A percentile compares a stretch with the other conserved stretches of the same genome.
These are phyloP conservation scores for Drosophila kepulauana DNA, from an alignment of 1,140 invertebrate genomes.

Conservation along the genomic window DNA sequence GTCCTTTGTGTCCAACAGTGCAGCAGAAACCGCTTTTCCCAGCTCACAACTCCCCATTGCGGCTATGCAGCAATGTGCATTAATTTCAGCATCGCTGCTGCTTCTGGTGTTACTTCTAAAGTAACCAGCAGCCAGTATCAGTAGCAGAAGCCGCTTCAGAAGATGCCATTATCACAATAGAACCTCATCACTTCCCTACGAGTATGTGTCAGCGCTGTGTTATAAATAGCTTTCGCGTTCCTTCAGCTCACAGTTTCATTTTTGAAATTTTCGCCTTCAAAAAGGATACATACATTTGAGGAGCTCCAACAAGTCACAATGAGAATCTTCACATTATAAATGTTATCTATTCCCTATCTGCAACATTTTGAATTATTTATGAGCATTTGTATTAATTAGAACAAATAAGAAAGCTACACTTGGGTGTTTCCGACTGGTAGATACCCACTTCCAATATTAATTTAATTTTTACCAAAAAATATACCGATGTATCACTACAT, in stretches of 20 bases:
- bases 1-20: constrained; percentile 74
- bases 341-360: constrained; percentile 9
- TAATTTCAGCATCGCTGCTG: constrained; percentile 67
- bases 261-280: constrained; percentile 65
- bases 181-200: constrained; percentile 11
- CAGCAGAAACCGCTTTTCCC: constrained; percentile 50
- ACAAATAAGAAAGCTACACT: too few species aligned
- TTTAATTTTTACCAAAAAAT: too few species aligned
- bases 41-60: constrained; percentile 17
- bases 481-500: too few species aligned
- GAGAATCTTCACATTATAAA: constrained; percentile 3
- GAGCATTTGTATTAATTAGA: too few species aligned
- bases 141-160: constrained; percentile 12
- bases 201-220: constrained; percentile 36
- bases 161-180: constrained; percentile 52
- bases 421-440: too few species aligned
- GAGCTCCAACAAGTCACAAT: constrained; percentile 18
- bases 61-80: constrained; percentile 56
- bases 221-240: constrained; percentile 66
- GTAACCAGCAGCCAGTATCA: constrained; percentile 22
- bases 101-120: constrained; percentile 1
- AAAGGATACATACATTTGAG: too few species aligned
- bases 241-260: constrained; percentile 41
- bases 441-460: too few species aligned
- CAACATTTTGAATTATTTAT: constrained; percentile 30